A percentile compares a stretch with the other conserved stretches of the same genome.
These are phyloP conservation scores for Buphagus erythrorhynchus DNA, from an alignment of 2,797 vertebrate species.

Conservation along the genomic window DNA sequence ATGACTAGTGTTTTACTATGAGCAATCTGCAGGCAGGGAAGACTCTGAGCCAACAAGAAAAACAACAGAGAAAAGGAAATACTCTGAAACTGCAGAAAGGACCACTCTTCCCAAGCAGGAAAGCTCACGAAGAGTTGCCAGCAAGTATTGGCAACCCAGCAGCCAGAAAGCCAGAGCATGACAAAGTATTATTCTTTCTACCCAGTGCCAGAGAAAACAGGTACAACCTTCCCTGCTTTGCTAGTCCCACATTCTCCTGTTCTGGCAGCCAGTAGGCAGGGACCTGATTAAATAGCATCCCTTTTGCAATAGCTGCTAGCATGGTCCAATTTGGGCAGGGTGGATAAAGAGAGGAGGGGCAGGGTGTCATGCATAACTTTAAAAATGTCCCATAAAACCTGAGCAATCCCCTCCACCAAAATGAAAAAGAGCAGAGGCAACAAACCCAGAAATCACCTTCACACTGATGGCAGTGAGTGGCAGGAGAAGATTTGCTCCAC, in stretches of 20 bases:
- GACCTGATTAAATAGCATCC: not conserved
- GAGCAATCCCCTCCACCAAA: not conserved
- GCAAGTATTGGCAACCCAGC: not conserved
- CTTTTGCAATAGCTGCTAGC: slow-evolving; percentile 8
- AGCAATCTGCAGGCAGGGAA: not conserved
- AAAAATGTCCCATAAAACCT: not conserved
- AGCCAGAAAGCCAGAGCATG: not conserved
- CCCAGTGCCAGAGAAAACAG: not conserved
- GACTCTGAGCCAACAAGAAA: not conserved
- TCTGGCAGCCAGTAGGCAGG: not conserved
- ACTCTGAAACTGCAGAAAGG: not conserved
- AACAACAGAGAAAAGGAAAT: not conserved
- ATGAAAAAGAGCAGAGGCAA: not conserved
- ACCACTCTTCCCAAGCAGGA: not conserved
- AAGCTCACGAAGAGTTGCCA: not conserved
- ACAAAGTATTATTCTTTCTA: not conserved
- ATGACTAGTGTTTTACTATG: not conserved
- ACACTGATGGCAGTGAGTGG: not conserved
- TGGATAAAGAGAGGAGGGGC: not conserved
- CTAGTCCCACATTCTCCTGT: not conserved
- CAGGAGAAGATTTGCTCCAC: not conserved
- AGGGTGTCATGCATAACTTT: not conserved
- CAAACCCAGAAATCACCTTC: not conserved
- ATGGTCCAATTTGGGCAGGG: not conserved
- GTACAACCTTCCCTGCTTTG: not conserved